Evolutionary conservation across 1,140 invertebrate genomes (phyloP), one percentile per base, ranked within the genome.

Genomic region (Melanaphis sacchari): DNA sequence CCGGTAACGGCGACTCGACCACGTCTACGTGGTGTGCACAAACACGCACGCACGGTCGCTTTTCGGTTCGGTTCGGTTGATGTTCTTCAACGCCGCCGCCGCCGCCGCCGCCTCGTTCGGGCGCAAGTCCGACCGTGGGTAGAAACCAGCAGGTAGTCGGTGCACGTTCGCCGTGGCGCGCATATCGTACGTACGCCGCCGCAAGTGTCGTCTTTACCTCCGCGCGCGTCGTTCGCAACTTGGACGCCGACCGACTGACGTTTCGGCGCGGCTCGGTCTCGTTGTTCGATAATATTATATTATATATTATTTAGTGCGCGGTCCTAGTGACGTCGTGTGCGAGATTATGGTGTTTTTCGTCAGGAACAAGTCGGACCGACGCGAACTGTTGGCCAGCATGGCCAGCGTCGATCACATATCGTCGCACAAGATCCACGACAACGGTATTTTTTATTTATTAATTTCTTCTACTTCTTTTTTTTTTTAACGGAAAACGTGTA

Each of bases 311-410:
- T 66, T 66, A 11, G 59, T 66, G 52, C 52, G 52, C 52, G 26
- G 1, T 24, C 24, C 24, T 26, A 3, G 21, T 38, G 43, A n/a
- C 46, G 46, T 36, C 26, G 26, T 36, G 26, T 15, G 15, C 91
- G 81, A 21, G 2, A 49, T 49, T 18, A 49, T 93, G 91, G 91
- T 93, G 36, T 85, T 93, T 40, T 93, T 93, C 46, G 91, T 82
- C 26, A 93, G 40, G 54, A 54, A 52, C 81, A 93, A 93, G 24
- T 84, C 91, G 46, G 91, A 93, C 31, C 81, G 91, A 36, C 91
- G 81, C 36, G 81, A 85, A 41, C 5, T 93, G 15, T 43, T 93
- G 91, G 91, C 91, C 81, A 93, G 91, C 81, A 93, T 85, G 91
- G 91, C 40, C 91, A 93, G 24, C 59, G 59, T 76, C 59, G 59